Evolutionary conservation across 2,113 vertebrate species (phyloP), one percentile per base, ranked within the genome.

Genomic region (Peromyscus californicus): DNA sequence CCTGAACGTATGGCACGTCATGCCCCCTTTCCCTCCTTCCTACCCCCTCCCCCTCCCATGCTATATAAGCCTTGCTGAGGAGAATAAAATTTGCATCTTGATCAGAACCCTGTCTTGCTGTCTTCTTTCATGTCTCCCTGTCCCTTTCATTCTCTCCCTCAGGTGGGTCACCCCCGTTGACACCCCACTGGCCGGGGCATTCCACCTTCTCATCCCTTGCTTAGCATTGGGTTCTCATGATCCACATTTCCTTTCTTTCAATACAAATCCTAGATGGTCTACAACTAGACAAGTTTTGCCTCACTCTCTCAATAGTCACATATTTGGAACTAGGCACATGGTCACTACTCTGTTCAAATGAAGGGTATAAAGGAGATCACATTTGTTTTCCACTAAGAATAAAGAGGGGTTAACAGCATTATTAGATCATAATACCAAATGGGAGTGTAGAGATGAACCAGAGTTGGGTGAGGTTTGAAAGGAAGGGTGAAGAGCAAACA

Each of bases 401-500:
- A 63, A 74, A 74, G 24, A 42, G 42, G 1, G 31, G 1, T 16
- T 29, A 57, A 16, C 11, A 83, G 21, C 5, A 74, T 89, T 45
- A 80, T 57, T 39, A 87, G 45, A 24, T 19, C 33, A 26, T 8
- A n/a, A 29, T 36, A 33, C 31, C 39, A 63, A 42, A 89, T 26
- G 5, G 31, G 24, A 85, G 67, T 31, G 59, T 39, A 72, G 29
- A 80, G 45, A 31, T 63, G 39, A 88, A 15, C 16, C 26, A 91
- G 74, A 75, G 39, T 16, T 9, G 5, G 7, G 36, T 65, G 33
- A 51, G 22, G 95, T 79, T 11, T 15, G 51, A 72, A 79, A 92
- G n/a, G 6, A 22, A 3, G 61, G 8, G 16, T 1, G 51, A 51
- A 4, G 7, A 76, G 36, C 1, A 3, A 10, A 39, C 9, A 22